Conservation (phyloP, 2,888 invertebrate species). For the Lasioglossum malachurum region DNA sequence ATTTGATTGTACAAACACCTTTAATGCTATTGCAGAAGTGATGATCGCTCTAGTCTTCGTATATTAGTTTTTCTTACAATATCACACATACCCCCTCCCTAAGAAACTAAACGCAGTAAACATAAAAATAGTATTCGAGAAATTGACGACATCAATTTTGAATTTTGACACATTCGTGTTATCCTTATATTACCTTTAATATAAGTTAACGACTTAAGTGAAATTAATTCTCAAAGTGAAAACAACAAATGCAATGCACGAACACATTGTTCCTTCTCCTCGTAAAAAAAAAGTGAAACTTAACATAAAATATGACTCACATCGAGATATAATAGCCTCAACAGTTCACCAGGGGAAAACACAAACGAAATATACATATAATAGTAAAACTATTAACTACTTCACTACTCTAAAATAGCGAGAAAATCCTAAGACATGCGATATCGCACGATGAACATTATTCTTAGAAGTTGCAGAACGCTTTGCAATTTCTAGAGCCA, state of each 20-base stretch:
- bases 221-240: conserved; percentile 63
- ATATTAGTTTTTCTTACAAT: conserved; percentile 73
- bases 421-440: conserved; percentile 84
- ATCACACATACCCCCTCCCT: conserved; percentile 80
- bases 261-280: conserved; percentile 65
- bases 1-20: conserved; percentile 66
- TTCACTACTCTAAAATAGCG: conserved; percentile 82
- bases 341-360: conserved; percentile 84
- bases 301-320: conserved; percentile 80
- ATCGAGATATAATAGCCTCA: conserved; percentile 83
- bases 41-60: conserved; percentile 71
- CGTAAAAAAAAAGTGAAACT: conserved; percentile 74
- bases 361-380: conserved; percentile 84
- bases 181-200: conserved; percentile 81
- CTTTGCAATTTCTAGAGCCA: conserved; percentile 64
- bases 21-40: conserved; percentile 72
- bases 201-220: conserved; percentile 77
- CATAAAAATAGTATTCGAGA: conserved; percentile 79
- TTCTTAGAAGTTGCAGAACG: conserved; percentile 69
- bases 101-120: conserved; percentile 81
- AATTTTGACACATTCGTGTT: conserved; percentile 84
- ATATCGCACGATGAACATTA: conserved; percentile 68
- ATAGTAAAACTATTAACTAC: conserved; percentile 84
- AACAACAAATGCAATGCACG: conserved; percentile 74
- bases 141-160: conserved; percentile 83